A percentile compares a stretch with the other conserved stretches of the same genome.
Evolutionary conservation across 2,113 vertebrate species (phyloP).

Genomic region (Trematomus loennbergii): DNA sequence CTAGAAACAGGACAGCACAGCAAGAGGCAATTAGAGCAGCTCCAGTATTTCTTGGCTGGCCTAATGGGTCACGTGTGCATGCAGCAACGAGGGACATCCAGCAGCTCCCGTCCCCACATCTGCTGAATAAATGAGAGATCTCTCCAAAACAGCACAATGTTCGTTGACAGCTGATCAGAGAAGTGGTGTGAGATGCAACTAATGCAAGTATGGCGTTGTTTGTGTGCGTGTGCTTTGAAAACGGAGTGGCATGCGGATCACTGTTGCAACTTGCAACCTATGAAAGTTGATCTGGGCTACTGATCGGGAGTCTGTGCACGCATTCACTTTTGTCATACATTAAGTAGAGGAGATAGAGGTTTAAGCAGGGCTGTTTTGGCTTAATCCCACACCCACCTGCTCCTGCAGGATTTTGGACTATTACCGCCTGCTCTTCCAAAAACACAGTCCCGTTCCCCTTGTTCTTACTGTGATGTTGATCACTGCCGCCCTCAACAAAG

Average conservation of each 20-base stretch:
- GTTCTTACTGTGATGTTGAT: conserved; percentile 32
- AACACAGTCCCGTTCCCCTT: neutral
- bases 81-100: conserved; percentile 64
- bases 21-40: conserved; percentile 75
- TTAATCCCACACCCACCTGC: conserved; percentile 50
- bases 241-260: conserved; percentile 29
- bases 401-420: conserved; percentile 33
- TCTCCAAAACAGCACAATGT: conserved; percentile 55
- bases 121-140: conserved; percentile 74
- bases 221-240: conserved; percentile 4
- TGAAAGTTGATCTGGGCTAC: neutral
- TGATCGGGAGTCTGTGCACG: conserved; percentile 38
- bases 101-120: conserved; percentile 53
- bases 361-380: conserved; percentile 30
- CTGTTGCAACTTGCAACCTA: conserved; percentile 29
- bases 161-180: conserved; percentile 62
- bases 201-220: neutral
- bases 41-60: conserved; percentile 59
- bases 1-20: conserved; percentile 58
- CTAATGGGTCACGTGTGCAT: conserved; percentile 69
- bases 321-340: conserved; percentile 34
- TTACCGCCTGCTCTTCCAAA: conserved; percentile 31
- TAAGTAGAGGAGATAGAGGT: conserved; percentile 26
- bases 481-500: conserved; percentile 13
- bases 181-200: neutral